These are phyloP conservation scores for Nudaria mundana DNA, from an alignment of 2,888 invertebrate genomes.

Conservation along the genomic window DNA sequence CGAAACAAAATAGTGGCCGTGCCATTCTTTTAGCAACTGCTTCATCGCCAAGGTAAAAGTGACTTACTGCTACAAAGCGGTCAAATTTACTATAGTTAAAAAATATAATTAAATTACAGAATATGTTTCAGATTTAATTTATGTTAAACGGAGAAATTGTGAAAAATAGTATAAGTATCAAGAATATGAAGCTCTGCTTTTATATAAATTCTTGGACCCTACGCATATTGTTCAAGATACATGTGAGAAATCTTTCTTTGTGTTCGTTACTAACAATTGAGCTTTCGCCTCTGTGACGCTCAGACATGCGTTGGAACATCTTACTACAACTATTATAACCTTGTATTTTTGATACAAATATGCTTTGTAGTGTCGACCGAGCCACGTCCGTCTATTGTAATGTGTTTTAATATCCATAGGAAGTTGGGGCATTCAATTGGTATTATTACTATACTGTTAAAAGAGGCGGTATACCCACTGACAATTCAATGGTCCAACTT, in stretches of 20 bases:
- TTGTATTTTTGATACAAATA: constrained; percentile 54
- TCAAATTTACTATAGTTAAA: too few relatives aligned
- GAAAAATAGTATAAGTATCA: constrained; percentile 40
- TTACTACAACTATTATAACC: constrained; percentile 37
- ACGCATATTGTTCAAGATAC: constrained; percentile 66
- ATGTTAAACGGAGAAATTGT: too few relatives aligned
- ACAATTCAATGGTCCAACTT: constrained; percentile 41
- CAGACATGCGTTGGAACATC: constrained; percentile 32
- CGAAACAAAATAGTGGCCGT: too few relatives aligned
- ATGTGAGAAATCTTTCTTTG: constrained; percentile 62
- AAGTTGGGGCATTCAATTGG: constrained; percentile 49
- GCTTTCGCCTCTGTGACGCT: constrained; percentile 42
- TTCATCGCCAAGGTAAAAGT: too few relatives aligned
- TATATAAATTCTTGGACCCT: constrained; percentile 52
- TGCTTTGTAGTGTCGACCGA: constrained; percentile 49
- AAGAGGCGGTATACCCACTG: constrained; percentile 51
- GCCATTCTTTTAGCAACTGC: too few relatives aligned
- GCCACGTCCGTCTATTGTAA: constrained; percentile 58
- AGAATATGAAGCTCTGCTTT: constrained; percentile 25
- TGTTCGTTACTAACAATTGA: constrained; percentile 56
- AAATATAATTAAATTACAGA: too few relatives aligned
- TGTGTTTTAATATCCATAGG: constrained; percentile 55
- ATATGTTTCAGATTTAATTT: too few relatives aligned
- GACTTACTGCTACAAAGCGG: too few relatives aligned
- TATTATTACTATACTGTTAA: constrained; percentile 48